These are phyloP conservation scores for Drosophila repletoides DNA, from an alignment of 1,140 invertebrate species.

Conservation along the genomic window DNA sequence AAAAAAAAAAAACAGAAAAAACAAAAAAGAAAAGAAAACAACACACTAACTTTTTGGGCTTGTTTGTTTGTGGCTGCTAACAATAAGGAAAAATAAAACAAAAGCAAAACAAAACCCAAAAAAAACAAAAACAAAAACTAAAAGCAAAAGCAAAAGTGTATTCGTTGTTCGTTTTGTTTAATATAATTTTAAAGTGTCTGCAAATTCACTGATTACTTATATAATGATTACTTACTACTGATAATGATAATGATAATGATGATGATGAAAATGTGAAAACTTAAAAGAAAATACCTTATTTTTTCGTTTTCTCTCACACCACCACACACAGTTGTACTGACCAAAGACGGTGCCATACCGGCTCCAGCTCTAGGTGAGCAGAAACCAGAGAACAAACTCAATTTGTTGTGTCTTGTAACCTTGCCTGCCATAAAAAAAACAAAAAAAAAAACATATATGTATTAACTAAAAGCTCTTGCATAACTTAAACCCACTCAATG, in stretches of 20 bases:
- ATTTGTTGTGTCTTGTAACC: conserved; percentile 40
- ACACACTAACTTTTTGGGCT: conserved; percentile 20
- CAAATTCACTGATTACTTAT: conserved; percentile 18
- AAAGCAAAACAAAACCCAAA: too few relatives aligned
- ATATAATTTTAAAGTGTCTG: conserved; percentile 51
- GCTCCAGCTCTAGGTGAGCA: conserved; percentile 87
- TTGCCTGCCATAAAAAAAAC: conserved; percentile 32
- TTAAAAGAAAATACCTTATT: conserved; percentile 37
- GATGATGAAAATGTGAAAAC: conserved; percentile 47
- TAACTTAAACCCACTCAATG: conserved; percentile 13
- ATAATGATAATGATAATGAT: conserved; percentile 46
- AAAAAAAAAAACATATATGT: neutral
- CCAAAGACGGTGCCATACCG: conserved; percentile 89
- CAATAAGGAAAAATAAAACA: conserved; percentile 25
- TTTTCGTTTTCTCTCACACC: conserved; percentile 69
- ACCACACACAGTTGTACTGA: conserved; percentile 86
- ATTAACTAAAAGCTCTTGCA: conserved; percentile 42
- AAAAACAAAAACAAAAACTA: too few relatives aligned
- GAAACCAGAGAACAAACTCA: conserved; percentile 49
- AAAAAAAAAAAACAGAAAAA: conserved; percentile 11
- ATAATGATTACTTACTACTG: conserved; percentile 2
- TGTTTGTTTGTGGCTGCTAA: conserved; percentile 66
- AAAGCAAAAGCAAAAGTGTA: too few relatives aligned
- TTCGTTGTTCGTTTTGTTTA: conserved; percentile 33
- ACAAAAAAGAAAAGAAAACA: conserved; percentile 3